Evolutionary conservation across 2,797 vertebrate species (phyloP).

Genomic region (Tokudaia muenninki): DNA sequence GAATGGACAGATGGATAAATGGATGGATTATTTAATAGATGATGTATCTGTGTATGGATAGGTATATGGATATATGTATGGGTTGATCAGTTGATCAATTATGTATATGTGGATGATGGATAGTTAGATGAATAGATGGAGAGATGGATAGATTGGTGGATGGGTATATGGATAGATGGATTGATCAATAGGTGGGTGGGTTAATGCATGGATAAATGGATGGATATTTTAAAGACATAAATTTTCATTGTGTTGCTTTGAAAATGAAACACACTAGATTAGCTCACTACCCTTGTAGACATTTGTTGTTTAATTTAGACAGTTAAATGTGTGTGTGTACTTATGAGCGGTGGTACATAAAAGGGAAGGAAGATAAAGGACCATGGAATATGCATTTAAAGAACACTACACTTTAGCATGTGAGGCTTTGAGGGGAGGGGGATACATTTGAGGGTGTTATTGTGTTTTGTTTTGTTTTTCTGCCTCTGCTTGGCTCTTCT

Average conservation of each 20-base stretch:
- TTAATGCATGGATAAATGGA: neutral
- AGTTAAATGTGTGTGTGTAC: neutral
- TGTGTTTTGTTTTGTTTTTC: neutral
- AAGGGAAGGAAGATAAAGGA: neutral
- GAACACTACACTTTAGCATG: neutral
- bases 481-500: neutral
- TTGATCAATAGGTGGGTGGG: neutral
- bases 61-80: neutral
- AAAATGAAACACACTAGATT: neutral
- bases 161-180: too few relatives aligned
- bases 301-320: slow-evolving; percentile 17
- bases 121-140: neutral
- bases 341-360: neutral
- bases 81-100: neutral
- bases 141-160: neutral
- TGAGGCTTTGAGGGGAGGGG: neutral
- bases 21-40: neutral
- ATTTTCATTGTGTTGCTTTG: neutral
- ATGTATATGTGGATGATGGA: neutral
- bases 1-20: neutral
- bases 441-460: neutral
- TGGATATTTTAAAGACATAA: slow-evolving; percentile 43
- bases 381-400: neutral
- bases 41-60: neutral
- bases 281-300: neutral